Conservation (phyloP, 37 sponge, comb jelly and placozoan genomes). For the Mnemiopsis leidyi region DNA sequence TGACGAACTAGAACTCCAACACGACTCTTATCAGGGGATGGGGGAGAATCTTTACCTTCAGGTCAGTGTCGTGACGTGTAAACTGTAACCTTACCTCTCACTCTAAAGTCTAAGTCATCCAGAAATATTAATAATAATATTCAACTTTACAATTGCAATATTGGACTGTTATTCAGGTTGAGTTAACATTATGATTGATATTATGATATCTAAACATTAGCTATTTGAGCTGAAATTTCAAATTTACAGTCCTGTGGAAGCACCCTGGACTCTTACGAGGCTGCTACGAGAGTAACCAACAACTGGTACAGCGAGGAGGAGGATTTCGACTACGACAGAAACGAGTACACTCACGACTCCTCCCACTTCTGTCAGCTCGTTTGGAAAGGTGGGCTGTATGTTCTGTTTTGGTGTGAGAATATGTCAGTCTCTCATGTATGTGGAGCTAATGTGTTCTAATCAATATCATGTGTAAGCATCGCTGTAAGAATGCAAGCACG, state of each 20-base stretch:
- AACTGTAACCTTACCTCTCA: too few relatives aligned
- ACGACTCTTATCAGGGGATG: conserved; percentile 31
- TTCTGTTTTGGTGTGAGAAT: too few relatives aligned
- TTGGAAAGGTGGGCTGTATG: conserved; percentile 34
- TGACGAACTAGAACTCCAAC: neutral
- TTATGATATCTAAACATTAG: too few relatives aligned
- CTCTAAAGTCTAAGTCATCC: too few relatives aligned
- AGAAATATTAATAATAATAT: too few relatives aligned
- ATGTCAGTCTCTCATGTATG: too few relatives aligned
- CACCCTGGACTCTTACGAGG: neutral
- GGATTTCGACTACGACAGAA: conserved; percentile 21
- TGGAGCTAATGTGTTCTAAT: neutral
- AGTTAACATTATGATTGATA: too few relatives aligned
- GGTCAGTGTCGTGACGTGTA: neutral
- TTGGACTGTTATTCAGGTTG: too few relatives aligned
- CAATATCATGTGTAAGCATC: too few relatives aligned
- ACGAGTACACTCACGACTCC: neutral
- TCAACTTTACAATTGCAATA: too few relatives aligned
- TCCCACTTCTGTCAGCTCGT: conserved; percentile 56
- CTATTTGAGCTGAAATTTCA: too few relatives aligned
- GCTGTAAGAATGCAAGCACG: too few relatives aligned
- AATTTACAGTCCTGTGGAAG: neutral
- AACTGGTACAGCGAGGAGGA: conserved; percentile 64
- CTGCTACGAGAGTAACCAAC: neutral
- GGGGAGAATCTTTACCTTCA: conserved; percentile 51